These are phyloP conservation scores for Lamellibrachia luymesi DNA, from an alignment of 1,140 invertebrate species.

Conservation along the genomic window DNA sequence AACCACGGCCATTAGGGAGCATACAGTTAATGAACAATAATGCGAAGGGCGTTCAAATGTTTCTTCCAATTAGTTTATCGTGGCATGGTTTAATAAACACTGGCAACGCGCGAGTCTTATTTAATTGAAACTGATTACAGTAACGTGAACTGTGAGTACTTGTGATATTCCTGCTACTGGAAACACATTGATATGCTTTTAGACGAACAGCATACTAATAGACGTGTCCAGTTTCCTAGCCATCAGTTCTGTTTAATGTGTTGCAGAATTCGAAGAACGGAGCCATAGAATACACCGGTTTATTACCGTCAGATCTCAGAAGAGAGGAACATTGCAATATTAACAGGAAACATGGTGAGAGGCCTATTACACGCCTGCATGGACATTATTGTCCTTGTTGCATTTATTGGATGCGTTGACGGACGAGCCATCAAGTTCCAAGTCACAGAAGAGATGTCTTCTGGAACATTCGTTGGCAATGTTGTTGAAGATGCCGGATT, in stretches of 20 bases:
- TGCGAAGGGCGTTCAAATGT: background rate
- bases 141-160: background rate
- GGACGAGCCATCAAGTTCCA: background rate
- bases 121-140: background rate
- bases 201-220: background rate
- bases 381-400: background rate
- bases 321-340: background rate
- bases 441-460: background rate
- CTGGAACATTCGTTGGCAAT: background rate
- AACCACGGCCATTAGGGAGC: too few relatives aligned
- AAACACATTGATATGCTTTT: background rate
- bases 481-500: constrained; percentile 6
- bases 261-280: background rate
- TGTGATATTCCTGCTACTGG: background rate
- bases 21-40: background rate
- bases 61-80: background rate
- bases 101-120: background rate
- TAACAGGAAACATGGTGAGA: background rate
- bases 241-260: background rate
- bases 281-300: background rate
- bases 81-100: background rate
- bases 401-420: background rate
- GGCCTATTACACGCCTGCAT: background rate
- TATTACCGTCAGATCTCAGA: background rate
- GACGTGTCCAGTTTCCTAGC: background rate